Evolutionary conservation across 2,888 invertebrate species (phyloP).

Genomic region (Cerastoderma edule): DNA sequence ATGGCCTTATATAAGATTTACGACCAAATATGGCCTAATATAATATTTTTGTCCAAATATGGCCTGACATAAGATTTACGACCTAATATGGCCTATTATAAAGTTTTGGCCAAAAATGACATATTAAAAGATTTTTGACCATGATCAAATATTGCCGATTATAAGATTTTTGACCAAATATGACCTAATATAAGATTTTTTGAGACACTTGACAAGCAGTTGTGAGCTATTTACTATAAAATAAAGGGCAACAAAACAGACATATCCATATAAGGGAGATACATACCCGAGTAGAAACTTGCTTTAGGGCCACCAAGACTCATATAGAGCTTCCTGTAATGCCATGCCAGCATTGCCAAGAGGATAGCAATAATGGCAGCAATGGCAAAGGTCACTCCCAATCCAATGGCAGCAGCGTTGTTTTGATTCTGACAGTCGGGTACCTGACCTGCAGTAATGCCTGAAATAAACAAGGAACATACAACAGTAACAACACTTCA

Average conservation of each 20-base stretch:
- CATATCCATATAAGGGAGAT: not conserved
- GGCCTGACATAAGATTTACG: too few relatives aligned
- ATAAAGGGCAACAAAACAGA: not conserved
- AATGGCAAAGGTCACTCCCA: slow-evolving; percentile 42
- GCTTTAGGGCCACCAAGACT: slow-evolving; percentile 18
- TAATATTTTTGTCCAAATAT: too few relatives aligned
- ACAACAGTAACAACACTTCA: too few relatives aligned
- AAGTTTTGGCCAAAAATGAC: too few relatives aligned
- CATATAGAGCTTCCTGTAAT: slow-evolving; percentile 34
- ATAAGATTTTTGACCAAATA: too few relatives aligned
- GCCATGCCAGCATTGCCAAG: slow-evolving; percentile 30
- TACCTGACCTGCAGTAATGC: not conserved
- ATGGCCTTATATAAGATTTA: too few relatives aligned
- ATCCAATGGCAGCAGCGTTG: slow-evolving; percentile 32
- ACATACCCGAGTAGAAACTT: slow-evolving; percentile 4
- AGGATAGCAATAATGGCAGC: slow-evolving; percentile 25
- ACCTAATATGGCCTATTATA: too few relatives aligned
- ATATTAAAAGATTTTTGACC: too few relatives aligned
- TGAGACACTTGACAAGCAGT: too few relatives aligned
- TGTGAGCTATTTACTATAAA: not conserved
- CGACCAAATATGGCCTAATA: too few relatives aligned
- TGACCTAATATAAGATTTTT: too few relatives aligned
- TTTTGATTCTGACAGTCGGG: slow-evolving; percentile 4
- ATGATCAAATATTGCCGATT: too few relatives aligned
- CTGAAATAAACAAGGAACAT: not conserved